A percentile compares a stretch with the other conserved stretches of the same genome.
Evolutionary conservation across 2,113 vertebrate species (phyloP).

Genomic region (Oxyura jamaicensis): DNA sequence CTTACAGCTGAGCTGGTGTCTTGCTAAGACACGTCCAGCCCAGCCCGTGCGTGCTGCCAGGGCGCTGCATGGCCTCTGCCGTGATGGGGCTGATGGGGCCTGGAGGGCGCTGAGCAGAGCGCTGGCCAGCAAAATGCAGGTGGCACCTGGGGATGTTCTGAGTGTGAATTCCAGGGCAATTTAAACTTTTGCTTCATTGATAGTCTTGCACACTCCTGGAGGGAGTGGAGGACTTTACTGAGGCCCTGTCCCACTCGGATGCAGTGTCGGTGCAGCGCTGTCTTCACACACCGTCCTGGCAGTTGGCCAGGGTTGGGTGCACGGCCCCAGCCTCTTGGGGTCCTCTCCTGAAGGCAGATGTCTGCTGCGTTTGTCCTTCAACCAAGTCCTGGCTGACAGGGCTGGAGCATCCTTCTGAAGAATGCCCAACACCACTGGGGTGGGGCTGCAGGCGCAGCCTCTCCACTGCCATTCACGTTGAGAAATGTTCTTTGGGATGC

Average conservation of each 20-base stretch:
- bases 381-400: background rate
- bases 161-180: background rate
- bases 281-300: too few relatives aligned
- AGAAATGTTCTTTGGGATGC: background rate
- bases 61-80: rapidly evolving
- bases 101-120: too few relatives aligned
- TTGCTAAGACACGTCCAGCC: background rate
- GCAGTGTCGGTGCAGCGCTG: background rate
- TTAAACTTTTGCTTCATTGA: too few relatives aligned
- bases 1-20: background rate
- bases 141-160: background rate
- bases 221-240: too few relatives aligned
- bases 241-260: background rate
- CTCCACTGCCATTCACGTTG: too few relatives aligned
- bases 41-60: rapidly evolving
- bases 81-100: too few relatives aligned
- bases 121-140: too few relatives aligned
- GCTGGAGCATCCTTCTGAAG: background rate
- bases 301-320: background rate
- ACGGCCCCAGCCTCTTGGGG: too few relatives aligned
- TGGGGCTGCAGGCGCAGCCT: background rate
- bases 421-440: background rate
- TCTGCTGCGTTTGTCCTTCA: background rate
- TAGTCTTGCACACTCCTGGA: too few relatives aligned
- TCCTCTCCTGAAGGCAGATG: background rate